Percentiles rank a stretch among this genome's conserved stretches.
phyloP scores from a whole-genome alignment of 2,113 vertebrate species.

The Hylia prasina region DNA sequence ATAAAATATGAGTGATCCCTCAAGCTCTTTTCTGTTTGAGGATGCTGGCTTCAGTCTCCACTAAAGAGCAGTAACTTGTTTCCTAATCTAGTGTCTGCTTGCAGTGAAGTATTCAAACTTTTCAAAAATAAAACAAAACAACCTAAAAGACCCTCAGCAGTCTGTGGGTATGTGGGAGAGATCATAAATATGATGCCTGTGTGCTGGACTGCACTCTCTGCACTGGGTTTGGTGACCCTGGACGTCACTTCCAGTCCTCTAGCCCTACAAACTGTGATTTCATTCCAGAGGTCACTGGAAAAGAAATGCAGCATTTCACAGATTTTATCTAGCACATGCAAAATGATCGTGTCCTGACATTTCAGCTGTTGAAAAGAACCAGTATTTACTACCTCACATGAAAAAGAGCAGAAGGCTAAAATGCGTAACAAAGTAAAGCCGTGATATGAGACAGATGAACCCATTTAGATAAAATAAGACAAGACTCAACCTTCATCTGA shows the following conservation, averaged over 20 bases:
- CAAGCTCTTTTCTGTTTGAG: not conserved
- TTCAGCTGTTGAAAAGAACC: conserved; percentile 8
- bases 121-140: not conserved
- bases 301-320: not conserved
- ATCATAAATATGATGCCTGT: not conserved
- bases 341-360: not conserved
- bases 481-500: not conserved
- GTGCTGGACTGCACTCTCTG: not conserved
- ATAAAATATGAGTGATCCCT: not conserved
- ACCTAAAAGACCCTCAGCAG: not conserved
- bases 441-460: conserved; percentile 27
- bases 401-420: conserved; percentile 27
- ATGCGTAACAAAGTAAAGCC: not conserved
- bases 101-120: not conserved
- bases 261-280: not conserved
- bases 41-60: not conserved
- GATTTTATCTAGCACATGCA: conserved; percentile 3
- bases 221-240: not conserved
- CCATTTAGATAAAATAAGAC: conserved; percentile 8
- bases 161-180: not conserved
- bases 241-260: not conserved
- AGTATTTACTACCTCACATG: conserved; percentile 13
- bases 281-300: not conserved
- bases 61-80: not conserved
- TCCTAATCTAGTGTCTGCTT: not conserved